Conservation (phyloP, 2,113 vertebrate species). For the Tragelaphus scriptus region DNA sequence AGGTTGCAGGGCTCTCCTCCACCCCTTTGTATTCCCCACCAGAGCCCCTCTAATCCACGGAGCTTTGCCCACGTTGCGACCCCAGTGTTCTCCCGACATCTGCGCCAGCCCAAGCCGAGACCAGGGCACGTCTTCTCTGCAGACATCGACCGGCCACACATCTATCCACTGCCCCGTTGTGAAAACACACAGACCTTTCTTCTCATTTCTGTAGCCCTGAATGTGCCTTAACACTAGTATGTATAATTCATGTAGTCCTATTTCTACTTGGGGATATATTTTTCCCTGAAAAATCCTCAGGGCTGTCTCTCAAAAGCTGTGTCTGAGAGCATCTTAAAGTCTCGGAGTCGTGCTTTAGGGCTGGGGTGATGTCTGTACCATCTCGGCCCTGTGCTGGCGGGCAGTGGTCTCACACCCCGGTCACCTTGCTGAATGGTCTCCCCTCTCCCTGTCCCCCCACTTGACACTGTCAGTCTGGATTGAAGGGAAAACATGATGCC, state of each 20-base stretch:
- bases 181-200: accelerated
- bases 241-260: accelerated
- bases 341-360: not conserved
- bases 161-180: accelerated
- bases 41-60: accelerated
- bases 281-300: not conserved
- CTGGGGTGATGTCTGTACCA: accelerated
- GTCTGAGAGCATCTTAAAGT: not conserved
- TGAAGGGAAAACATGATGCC: not conserved
- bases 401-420: not conserved
- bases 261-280: not conserved
- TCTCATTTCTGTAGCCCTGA: accelerated
- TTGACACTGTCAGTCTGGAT: not conserved
- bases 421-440: not conserved
- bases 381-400: accelerated
- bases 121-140: accelerated
- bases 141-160: accelerated
- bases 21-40: too few relatives aligned
- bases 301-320: not conserved
- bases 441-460: accelerated
- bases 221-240: not conserved
- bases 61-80: accelerated
- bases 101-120: accelerated
- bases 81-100: not conserved
- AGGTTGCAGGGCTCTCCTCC: too few relatives aligned